phyloP scores from a whole-genome alignment of 2,113 vertebrate species.

The Vulpes ferrilata region DNA sequence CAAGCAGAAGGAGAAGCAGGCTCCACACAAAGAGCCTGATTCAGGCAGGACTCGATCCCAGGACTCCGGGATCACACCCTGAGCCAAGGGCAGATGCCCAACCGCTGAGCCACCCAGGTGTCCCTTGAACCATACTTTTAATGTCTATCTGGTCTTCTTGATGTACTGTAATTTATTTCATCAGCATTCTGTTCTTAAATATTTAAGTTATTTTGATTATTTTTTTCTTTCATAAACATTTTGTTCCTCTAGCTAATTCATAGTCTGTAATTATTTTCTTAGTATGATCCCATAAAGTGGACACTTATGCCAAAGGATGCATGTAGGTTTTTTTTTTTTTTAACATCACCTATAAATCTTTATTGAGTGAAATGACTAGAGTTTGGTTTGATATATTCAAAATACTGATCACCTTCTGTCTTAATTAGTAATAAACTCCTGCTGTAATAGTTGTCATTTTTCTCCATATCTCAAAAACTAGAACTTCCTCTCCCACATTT shows the following conservation, averaged over 20 bases:
- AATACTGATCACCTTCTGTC: neutral
- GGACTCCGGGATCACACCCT: no score
- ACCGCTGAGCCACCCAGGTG: no score
- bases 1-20: no score
- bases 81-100: no score
- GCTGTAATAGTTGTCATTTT: slow-evolving; percentile 19
- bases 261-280: slow-evolving; percentile 49
- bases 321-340: neutral
- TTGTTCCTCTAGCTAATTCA: neutral
- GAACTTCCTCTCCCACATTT: slow-evolving; percentile 44
- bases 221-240: slow-evolving; percentile 22
- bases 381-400: slow-evolving; percentile 45
- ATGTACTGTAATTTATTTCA: neutral
- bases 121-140: neutral
- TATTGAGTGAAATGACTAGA: neutral
- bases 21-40: no score
- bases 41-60: no score
- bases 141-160: neutral
- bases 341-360: neutral
- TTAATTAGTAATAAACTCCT: slow-evolving; percentile 49
- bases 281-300: neutral
- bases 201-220: neutral
- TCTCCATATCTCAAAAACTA: slow-evolving; percentile 32
- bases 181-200: neutral
- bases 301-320: neutral